These are phyloP conservation scores for Seriola aureovittata DNA, from an alignment of 2,113 vertebrate genomes.

Conservation along the genomic window DNA sequence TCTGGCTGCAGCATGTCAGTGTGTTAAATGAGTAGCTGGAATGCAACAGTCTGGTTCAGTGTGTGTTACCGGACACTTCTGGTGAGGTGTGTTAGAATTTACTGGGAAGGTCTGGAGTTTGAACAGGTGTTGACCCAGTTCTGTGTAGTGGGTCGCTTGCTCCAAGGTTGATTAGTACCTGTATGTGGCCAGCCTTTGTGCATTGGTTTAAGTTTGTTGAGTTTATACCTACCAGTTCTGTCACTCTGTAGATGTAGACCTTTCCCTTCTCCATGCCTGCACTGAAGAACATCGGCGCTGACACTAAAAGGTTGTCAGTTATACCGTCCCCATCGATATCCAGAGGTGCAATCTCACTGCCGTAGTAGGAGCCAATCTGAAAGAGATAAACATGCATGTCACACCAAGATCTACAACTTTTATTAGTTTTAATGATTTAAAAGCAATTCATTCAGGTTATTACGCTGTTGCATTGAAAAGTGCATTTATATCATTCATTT, in stretches of 20 bases:
- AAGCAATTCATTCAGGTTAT: background rate
- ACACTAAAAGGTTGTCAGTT: conserved; percentile 93
- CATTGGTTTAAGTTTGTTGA: background rate
- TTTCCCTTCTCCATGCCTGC: conserved; percentile 92
- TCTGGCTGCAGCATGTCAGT: conserved; percentile 49
- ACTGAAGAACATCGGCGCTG: conserved; percentile 97
- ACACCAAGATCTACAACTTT: background rate
- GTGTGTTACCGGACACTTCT: conserved; percentile 37
- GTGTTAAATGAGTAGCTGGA: conserved; percentile 52
- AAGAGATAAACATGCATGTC: conserved; percentile 2
- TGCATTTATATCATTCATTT: background rate
- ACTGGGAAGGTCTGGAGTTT: conserved; percentile 57
- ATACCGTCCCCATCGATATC: conserved; percentile 89
- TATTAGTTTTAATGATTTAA: background rate
- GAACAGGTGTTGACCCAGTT: conserved; percentile 67
- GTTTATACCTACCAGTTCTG: conserved; percentile 82
- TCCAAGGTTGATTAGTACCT: background rate
- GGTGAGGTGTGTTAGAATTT: conserved; percentile 37
- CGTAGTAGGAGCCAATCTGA: conserved; percentile 97
- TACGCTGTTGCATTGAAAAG: background rate
- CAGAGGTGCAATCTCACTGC: conserved; percentile 93
- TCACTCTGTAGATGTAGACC: conserved; percentile 91
- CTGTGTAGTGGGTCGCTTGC: background rate
- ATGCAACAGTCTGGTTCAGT: conserved; percentile 44
- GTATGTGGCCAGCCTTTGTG: conserved; percentile 15